A percentile compares a stretch with the other conserved stretches of the same genome.
These are phyloP conservation scores for Varecia variegata DNA, from an alignment of 2,797 vertebrate genomes.

Conservation along the genomic window DNA sequence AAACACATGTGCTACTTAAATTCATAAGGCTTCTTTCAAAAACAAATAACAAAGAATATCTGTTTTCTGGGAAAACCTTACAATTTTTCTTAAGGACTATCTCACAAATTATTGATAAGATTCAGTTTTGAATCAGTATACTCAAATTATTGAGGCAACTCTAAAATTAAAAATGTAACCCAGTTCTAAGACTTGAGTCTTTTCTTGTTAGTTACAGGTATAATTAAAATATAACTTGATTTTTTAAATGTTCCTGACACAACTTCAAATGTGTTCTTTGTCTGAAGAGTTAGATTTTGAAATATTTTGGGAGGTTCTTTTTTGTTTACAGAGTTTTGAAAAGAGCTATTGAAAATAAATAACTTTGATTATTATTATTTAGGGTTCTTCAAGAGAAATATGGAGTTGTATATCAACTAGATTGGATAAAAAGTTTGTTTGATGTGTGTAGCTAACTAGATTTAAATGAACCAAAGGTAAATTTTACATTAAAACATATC, in stretches of 20 bases:
- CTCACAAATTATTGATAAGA: background rate
- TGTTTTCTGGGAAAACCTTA: conserved; percentile 11
- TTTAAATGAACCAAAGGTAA: conserved; percentile 2
- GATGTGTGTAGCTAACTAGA: background rate
- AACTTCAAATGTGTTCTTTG: conserved; percentile 10
- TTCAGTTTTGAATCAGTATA: background rate
- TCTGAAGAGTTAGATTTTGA: background rate
- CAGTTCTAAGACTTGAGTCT: background rate
- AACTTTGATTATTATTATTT: background rate
- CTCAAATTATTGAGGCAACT: background rate
- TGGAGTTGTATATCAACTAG: background rate
- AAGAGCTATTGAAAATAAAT: background rate
- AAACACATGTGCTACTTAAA: background rate
- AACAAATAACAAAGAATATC: background rate
- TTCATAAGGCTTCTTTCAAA: conserved; percentile 1
- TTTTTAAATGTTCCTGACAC: background rate
- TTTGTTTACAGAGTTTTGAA: background rate
- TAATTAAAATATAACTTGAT: background rate
- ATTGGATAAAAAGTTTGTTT: background rate
- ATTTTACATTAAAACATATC: background rate
- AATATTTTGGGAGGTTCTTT: background rate
- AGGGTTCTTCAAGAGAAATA: conserved; percentile 14
- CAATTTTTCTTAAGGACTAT: background rate
- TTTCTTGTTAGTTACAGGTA: background rate
- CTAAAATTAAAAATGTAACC: conserved; percentile 17